Percentiles rank a stretch among this genome's conserved stretches.
These are phyloP conservation scores for Stichodactyla helianthus DNA, from an alignment of 64 coral and sea anemone species.

Conservation along the genomic window DNA sequence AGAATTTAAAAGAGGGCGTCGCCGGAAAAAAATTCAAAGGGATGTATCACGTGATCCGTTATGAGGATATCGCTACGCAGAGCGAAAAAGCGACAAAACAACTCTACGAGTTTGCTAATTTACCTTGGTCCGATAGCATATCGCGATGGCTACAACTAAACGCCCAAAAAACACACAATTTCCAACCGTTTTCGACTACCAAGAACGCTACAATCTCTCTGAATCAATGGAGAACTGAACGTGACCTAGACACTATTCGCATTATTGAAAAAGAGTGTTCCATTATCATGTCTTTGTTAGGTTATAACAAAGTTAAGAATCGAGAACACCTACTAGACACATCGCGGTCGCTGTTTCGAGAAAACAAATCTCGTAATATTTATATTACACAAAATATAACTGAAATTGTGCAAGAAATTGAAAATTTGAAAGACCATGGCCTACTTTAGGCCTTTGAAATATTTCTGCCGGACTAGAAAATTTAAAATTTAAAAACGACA, in stretches of 20 bases:
- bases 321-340: neutral
- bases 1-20: conserved; percentile 38
- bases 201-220: conserved; percentile 49
- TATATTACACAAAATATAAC: neutral
- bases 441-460: neutral
- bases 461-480: no score
- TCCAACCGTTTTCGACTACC: conserved; percentile 34
- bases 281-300: conserved; percentile 31
- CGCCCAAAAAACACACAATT: conserved; percentile 9
- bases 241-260: conserved; percentile 39
- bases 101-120: conserved; percentile 24
- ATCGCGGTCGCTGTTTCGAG: neutral
- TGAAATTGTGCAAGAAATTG: neutral
- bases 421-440: neutral
- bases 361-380: neutral
- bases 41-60: conserved; percentile 51
- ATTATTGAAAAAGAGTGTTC: conserved; percentile 46
- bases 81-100: conserved; percentile 22
- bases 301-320: conserved; percentile 25
- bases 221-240: conserved; percentile 43
- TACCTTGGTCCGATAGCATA: neutral
- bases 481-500: no score
- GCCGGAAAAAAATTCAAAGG: conserved; percentile 10
- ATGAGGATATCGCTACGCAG: conserved; percentile 41
- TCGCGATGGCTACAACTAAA: conserved; percentile 38